Base-by-base conservation (phyloP, 2,888 invertebrate species). In the Polylopha cassiicola region DNA sequence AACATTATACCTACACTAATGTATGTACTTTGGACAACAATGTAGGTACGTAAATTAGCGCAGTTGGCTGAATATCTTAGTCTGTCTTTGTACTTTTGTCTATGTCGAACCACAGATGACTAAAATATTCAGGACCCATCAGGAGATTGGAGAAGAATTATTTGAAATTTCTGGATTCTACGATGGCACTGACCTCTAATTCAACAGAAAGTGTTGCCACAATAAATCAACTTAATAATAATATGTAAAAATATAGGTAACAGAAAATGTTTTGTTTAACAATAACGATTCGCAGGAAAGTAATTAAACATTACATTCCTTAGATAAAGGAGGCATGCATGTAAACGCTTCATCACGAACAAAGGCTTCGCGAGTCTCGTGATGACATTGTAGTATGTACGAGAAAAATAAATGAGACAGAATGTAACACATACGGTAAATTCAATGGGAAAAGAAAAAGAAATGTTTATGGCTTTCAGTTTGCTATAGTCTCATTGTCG, bases 261-360 rank as follows among this genome's bases (percentile, higher is more conserved):
- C n/a, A n/a, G n/a, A n/a, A n/a, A n/a, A n/a, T n/a, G n/a, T n/a
- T n/a, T n/a, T n/a, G n/a, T n/a, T n/a, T n/a, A n/a, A n/a, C n/a
- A n/a, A n/a, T n/a, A 22, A 14, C 11, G 26, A 9, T 28, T 32
- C 32, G 18, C 17, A 4, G 37, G 8, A 37, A 34, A 20, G 18
- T 39, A 39, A 34, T 39, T 34, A 34, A 14, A 55, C 56, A 58
- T 59, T 56, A 61, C 77, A 74, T 79, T 78, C 75, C 61, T 66
- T 44, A 77, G 79, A 79, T 78, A 79, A 77, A 67, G 44, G 52
- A 58, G 50, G 50, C 52, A 22, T 33, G 11, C 55, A 53, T 64
- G 64, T 61, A 61, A 61, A 65, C 58, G 59, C 64, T 62, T 62
- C 65, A 69, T 67, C 69, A 64, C 55, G 56, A 69, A 70, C 69